Evolutionary conservation across 1,140 invertebrate genomes (phyloP).

Genomic region (Atta texana): DNA sequence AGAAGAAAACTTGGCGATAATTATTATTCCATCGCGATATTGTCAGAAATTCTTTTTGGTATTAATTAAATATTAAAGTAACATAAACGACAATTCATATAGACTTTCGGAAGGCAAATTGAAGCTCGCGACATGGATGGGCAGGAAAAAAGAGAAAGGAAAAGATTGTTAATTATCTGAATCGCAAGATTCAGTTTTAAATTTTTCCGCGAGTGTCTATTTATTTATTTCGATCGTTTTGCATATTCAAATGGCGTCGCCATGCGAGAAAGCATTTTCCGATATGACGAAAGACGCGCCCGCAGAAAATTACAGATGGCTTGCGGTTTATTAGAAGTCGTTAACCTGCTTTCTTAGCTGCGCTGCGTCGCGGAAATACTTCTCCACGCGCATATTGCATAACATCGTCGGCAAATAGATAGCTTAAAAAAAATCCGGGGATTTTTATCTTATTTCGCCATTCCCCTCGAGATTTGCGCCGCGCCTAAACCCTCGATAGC

Average conservation of each 20-base stretch:
- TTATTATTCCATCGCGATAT: constrained; percentile 41
- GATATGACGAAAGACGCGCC: not conserved
- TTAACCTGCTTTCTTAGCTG: constrained; percentile 35
- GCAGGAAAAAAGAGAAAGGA: not conserved
- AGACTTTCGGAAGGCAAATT: not conserved
- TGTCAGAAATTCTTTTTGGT: not conserved
- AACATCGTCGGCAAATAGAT: constrained; percentile 1
- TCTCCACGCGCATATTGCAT: not conserved
- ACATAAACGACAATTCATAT: constrained; percentile 31
- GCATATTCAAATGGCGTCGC: constrained; percentile 23
- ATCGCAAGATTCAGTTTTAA: not conserved
- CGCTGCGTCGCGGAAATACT: not conserved
- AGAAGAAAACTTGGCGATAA: constrained; percentile 39
- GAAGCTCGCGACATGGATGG: not conserved
- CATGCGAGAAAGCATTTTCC: constrained; percentile 11
- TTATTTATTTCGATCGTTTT: constrained; percentile 41
- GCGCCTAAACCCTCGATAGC: constrained; percentile 31
- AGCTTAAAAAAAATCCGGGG: constrained; percentile 43
- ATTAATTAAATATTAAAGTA: constrained; percentile 46
- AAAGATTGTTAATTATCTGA: not conserved
- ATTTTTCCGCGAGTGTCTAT: constrained; percentile 9
- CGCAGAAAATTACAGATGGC: not conserved
- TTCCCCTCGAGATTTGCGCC: constrained; percentile 36
- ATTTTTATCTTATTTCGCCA: constrained; percentile 56
- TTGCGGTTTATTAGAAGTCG: constrained; percentile 40